Evolutionary conservation across 2,888 invertebrate species (phyloP).

Genomic region (Zele albiditarsus): DNA sequence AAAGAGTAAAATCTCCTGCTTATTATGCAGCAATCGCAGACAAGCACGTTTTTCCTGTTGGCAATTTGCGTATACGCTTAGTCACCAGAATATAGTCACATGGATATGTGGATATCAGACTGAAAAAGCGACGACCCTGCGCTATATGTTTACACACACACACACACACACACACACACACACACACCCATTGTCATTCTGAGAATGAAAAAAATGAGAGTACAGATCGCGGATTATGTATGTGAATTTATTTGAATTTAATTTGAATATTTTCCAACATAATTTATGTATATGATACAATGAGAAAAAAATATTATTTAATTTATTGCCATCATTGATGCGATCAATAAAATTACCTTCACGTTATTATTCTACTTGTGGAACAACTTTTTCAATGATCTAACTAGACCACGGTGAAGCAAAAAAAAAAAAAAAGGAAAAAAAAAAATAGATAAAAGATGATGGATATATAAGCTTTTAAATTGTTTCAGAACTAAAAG

Average conservation of each 20-base stretch:
- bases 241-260: background rate
- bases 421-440: background rate
- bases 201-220: background rate
- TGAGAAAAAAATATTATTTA: background rate
- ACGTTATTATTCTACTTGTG: background rate
- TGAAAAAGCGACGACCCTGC: background rate
- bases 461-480: background rate
- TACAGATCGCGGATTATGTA: background rate
- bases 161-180: background rate
- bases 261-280: background rate
- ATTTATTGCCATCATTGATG: background rate
- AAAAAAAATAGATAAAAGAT: background rate
- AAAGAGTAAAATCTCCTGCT: conserved; percentile 15
- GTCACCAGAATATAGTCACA: background rate
- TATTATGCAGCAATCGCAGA: conserved; percentile 37
- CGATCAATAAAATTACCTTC: background rate
- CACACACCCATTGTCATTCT: background rate
- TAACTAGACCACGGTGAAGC: background rate
- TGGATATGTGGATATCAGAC: background rate
- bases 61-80: conserved; percentile 20
- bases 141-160: background rate
- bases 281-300: background rate
- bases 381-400: background rate
- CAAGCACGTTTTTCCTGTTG: conserved; percentile 31
- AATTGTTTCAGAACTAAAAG: background rate